Conservation (phyloP, 2,888 invertebrate species). For the Autographa pulchrina region DNA sequence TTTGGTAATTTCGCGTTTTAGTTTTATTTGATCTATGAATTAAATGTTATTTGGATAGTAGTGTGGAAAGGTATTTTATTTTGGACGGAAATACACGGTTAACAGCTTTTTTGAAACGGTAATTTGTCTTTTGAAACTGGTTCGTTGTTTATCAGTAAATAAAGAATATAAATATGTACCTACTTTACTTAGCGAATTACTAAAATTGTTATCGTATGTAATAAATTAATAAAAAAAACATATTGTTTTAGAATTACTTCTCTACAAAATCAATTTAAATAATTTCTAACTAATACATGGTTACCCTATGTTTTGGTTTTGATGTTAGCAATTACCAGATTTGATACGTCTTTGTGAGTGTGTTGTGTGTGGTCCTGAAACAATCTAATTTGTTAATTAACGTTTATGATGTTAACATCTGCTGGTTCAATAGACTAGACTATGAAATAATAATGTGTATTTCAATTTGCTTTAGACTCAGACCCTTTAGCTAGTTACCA, state of each 20-base stretch:
- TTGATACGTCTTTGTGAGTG: conserved; percentile 26
- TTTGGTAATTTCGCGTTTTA: neutral
- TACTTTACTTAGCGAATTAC: too few relatives aligned
- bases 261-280: conserved; percentile 32
- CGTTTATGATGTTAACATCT: conserved; percentile 21
- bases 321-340: conserved; percentile 40
- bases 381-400: conserved; percentile 12
- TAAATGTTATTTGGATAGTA: neutral
- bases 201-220: too few relatives aligned
- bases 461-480: neutral
- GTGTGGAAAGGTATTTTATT: neutral
- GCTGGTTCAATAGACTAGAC: neutral
- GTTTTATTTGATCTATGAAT: neutral
- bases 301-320: conserved; percentile 31
- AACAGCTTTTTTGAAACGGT: too few relatives aligned
- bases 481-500: neutral
- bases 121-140: too few relatives aligned
- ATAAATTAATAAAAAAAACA: too few relatives aligned
- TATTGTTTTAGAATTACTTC: too few relatives aligned
- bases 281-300: conserved; percentile 28
- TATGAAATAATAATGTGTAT: neutral
- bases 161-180: too few relatives aligned
- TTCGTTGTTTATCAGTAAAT: too few relatives aligned
- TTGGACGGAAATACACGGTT: too few relatives aligned
- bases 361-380: conserved; percentile 24